These are phyloP conservation scores for Callinectes sapidus DNA, from an alignment of 2,888 invertebrate species.

Conservation along the genomic window DNA sequence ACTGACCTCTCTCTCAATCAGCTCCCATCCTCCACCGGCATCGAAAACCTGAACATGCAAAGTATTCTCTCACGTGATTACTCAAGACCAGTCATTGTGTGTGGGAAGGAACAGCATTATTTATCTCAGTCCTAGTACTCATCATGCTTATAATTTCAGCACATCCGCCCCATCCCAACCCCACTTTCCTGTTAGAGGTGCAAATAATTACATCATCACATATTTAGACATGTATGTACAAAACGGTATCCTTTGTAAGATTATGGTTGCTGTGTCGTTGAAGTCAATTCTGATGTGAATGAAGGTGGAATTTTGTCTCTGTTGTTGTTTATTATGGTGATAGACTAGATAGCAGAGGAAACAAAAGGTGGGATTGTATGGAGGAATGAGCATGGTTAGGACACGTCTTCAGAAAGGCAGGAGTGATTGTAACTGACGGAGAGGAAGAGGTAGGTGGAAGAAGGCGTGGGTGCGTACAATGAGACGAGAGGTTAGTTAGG, in stretches of 20 bases:
- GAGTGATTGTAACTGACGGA: no score
- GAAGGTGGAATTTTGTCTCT: not conserved
- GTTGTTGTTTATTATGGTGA: no score
- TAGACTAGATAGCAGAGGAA: no score
- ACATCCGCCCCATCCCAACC: not conserved
- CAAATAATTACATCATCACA: not conserved
- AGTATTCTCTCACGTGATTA: constrained; percentile 9
- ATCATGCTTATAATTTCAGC: not conserved
- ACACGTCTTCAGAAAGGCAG: no score
- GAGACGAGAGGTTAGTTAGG: no score
- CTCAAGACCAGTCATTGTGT: not conserved
- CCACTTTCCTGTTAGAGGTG: not conserved
- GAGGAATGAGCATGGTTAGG: no score
- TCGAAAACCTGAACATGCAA: not conserved
- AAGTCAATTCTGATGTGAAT: not conserved
- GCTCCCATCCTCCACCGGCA: not conserved
- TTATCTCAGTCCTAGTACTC: not conserved
- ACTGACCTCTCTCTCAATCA: not conserved
- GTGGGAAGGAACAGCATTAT: not conserved
- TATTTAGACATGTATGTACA: no score
- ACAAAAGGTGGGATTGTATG: no score
- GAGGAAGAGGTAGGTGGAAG: no score
- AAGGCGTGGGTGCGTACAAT: no score
- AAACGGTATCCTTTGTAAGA: no score
- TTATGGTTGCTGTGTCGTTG: no score